A percentile compares a stretch with the other conserved stretches of the same genome.
Evolutionary conservation across 2,113 vertebrate genomes (phyloP).

Genomic region (Hippocampus mohnikei): DNA sequence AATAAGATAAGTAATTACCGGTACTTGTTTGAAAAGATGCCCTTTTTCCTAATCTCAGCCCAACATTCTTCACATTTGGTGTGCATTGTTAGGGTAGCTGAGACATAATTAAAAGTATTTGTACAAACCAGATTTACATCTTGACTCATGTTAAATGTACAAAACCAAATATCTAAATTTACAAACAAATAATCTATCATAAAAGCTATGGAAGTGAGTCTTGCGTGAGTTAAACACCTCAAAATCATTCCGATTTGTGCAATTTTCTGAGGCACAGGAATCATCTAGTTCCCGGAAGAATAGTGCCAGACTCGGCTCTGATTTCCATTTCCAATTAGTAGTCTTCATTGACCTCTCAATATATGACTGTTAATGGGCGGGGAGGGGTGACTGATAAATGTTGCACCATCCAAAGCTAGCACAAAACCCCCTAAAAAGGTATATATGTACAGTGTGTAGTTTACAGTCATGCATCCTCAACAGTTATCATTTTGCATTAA

Average conservation of each 20-base stretch:
- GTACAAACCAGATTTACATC: not conserved
- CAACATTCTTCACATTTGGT: conserved; percentile 26
- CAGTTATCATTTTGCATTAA: not conserved
- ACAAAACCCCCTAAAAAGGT: not conserved
- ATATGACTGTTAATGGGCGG: not conserved
- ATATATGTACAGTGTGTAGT: not conserved
- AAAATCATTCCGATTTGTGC: not conserved
- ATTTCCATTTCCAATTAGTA: not conserved
- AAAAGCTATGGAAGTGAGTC: not conserved
- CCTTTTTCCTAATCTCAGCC: conserved; percentile 37
- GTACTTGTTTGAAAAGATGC: conserved; percentile 41
- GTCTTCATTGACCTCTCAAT: not conserved
- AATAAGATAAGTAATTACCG: conserved; percentile 51
- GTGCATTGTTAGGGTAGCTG: conserved; percentile 11
- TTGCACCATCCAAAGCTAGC: not conserved
- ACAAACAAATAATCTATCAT: not conserved
- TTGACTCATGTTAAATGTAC: not conserved
- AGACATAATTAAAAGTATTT: not conserved
- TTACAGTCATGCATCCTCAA: not conserved
- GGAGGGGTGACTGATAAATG: not conserved
- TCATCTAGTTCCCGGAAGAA: not conserved
- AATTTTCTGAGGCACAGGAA: not conserved
- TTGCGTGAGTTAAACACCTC: not conserved
- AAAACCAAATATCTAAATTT: not conserved
- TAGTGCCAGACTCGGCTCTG: not conserved